Percentiles rank a stretch among this genome's conserved stretches.
Evolutionary conservation across 2,888 invertebrate species (phyloP).

Genomic region (Trichogramma evanescens): DNA sequence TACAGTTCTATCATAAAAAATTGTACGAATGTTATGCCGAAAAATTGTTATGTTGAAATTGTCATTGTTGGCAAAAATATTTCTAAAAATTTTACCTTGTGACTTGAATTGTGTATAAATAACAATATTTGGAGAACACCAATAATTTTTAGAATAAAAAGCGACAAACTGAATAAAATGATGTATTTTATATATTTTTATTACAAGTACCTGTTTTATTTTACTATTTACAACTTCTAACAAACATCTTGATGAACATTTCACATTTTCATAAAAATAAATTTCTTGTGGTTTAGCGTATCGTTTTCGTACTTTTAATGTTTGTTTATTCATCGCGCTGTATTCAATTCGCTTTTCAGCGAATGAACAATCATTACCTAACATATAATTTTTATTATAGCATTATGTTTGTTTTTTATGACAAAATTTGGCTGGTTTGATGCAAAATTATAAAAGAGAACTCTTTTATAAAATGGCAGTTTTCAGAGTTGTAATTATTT

Average conservation of each 20-base stretch:
- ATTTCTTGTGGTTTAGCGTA: constrained; percentile 29
- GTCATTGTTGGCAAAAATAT: background rate
- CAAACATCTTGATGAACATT: constrained; percentile 34
- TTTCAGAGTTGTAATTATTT: background rate
- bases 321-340: background rate
- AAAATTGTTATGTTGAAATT: no score
- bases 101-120: background rate
- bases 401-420: background rate
- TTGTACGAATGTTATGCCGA: background rate
- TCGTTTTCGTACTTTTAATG: constrained; percentile 2
- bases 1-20: background rate
- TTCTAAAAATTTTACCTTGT: background rate
- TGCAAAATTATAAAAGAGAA: background rate
- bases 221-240: constrained; percentile 22
- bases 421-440: constrained; percentile 9
- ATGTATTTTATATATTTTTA: constrained; percentile 35
- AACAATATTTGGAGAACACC: background rate
- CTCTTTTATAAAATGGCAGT: constrained; percentile 8
- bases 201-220: constrained; percentile 38
- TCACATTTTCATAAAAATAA: constrained; percentile 39
- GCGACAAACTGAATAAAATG: constrained; percentile 5
- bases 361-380: background rate
- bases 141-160: background rate
- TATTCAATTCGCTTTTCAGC: no score
- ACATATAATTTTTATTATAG: constrained; percentile 1